Conservation (phyloP, 2,888 invertebrate species). For the Leucania comma region DNA sequence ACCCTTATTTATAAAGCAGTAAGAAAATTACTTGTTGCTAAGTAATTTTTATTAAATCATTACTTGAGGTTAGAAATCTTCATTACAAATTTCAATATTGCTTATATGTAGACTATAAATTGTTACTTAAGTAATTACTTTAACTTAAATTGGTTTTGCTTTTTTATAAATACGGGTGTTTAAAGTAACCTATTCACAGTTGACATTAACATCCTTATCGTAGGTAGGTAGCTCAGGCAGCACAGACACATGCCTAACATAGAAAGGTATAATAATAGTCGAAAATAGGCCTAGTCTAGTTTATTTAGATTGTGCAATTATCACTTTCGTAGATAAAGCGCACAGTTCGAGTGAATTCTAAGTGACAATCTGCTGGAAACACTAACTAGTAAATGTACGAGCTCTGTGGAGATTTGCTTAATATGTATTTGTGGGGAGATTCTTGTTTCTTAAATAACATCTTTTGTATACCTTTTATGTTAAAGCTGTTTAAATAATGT, state of each 20-base stretch:
- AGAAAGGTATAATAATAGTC: conserved; percentile 1
- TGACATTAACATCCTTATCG: background rate
- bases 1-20: too few species aligned
- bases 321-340: background rate
- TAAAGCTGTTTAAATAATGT: background rate
- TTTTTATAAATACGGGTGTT: too few species aligned
- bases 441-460: background rate
- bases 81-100: too few species aligned
- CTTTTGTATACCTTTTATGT: background rate
- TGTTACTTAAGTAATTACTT: too few species aligned
- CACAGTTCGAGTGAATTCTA: conserved; percentile 16
- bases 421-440: conserved; percentile 14
- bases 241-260: background rate
- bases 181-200: background rate
- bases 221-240: too few species aligned
- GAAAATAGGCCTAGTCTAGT: background rate
- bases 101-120: too few species aligned
- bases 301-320: conserved; percentile 32
- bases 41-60: too few species aligned
- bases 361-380: conserved; percentile 16
- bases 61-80: too few species aligned
- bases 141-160: too few species aligned
- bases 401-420: conserved; percentile 14
- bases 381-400: conserved; percentile 22
- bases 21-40: too few species aligned